Evolutionary conservation across 1,140 invertebrate genomes (phyloP).

Genomic region (Thaumatotibia leucotreta): DNA sequence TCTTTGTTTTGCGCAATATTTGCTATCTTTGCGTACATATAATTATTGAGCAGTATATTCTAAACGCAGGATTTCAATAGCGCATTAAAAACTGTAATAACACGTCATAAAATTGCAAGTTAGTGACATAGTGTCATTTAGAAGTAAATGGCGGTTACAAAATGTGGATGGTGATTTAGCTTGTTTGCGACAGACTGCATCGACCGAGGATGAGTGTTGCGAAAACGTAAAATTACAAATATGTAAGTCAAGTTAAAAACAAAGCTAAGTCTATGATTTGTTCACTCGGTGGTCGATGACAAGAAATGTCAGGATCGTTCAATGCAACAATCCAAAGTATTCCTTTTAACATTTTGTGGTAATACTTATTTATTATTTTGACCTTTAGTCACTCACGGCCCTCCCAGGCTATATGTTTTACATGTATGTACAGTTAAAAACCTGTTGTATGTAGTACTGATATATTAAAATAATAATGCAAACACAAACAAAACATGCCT

Average conservation of each 20-base stretch:
- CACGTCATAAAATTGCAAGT: constrained; percentile 6
- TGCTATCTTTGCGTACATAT: neutral
- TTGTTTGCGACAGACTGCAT: neutral
- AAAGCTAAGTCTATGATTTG: too few species aligned
- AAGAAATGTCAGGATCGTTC: neutral
- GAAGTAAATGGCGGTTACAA: constrained; percentile 7
- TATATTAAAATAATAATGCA: too few species aligned
- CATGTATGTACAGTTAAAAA: too few species aligned
- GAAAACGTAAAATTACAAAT: constrained; percentile 9
- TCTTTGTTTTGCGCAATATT: constrained; percentile 52
- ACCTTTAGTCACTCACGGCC: too few species aligned
- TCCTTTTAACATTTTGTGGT: too few species aligned
- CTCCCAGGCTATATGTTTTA: too few species aligned
- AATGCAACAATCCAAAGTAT: neutral
- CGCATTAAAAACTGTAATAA: neutral
- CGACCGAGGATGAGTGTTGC: neutral
- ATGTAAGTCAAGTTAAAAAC: neutral
- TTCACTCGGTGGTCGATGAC: too few species aligned
- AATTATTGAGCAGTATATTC: neutral
- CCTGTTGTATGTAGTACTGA: too few species aligned
- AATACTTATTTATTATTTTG: too few species aligned
- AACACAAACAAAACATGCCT: too few species aligned
- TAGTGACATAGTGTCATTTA: neutral
- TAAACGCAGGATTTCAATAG: neutral
- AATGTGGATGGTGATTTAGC: constrained; percentile 6